Percentiles rank a stretch among this genome's conserved stretches.
Conservation (phyloP, 2,113 vertebrate species). For the Archilochus colubris region DNA sequence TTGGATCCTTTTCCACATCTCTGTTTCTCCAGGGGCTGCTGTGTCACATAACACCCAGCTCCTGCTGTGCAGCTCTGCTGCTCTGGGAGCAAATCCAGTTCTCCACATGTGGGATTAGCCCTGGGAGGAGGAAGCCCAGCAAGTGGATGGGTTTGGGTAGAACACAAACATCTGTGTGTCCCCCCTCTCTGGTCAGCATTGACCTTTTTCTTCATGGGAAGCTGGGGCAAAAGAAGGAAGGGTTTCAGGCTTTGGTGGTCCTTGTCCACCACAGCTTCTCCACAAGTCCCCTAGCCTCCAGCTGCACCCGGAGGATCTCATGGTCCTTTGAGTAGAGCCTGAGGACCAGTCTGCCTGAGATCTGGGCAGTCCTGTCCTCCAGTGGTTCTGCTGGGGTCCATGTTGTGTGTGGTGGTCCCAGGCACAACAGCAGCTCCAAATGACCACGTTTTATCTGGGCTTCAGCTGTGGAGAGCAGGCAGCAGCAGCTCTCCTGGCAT, state of each 20-base stretch:
- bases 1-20: neutral
- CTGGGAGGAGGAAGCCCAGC: neutral
- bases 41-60: rapidly evolving
- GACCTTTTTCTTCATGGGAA: neutral
- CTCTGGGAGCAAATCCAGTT: neutral
- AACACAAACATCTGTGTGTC: too few relatives aligned
- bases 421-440: rapidly evolving
- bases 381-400: too few relatives aligned
- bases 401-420: neutral
- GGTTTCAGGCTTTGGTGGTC: neutral
- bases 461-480: rapidly evolving
- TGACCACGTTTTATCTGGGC: neutral
- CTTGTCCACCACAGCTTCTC: neutral
- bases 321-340: neutral
- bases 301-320: neutral
- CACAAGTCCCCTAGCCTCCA: neutral
- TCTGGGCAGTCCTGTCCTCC: neutral
- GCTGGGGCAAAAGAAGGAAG: neutral
- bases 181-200: neutral
- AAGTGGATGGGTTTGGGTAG: rapidly evolving
- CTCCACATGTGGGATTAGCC: rapidly evolving
- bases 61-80: rapidly evolving
- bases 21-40: neutral
- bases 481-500: neutral
- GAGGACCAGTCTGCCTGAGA: neutral